Conservation (phyloP, 92 coral and sea anemone genomes). For the Porites evermanni region DNA sequence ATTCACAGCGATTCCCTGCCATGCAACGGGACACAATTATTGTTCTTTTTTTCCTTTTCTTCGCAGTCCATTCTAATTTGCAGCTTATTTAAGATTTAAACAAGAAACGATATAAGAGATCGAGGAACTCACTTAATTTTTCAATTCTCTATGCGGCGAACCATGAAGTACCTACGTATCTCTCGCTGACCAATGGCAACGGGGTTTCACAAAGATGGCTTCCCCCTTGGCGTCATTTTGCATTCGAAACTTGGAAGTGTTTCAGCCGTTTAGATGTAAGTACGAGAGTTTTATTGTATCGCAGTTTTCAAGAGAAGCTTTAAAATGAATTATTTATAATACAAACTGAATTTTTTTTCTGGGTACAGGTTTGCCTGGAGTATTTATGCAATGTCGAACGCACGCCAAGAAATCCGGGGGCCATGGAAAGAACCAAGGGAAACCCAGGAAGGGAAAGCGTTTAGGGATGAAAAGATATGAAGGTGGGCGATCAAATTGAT, state of each 20-base stretch:
- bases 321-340: not conserved
- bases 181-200: not conserved
- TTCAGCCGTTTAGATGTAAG: constrained; percentile 38
- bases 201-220: constrained; percentile 21
- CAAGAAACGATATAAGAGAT: not conserved
- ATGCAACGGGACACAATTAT: no score
- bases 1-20: not conserved
- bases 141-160: no score
- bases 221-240: constrained; percentile 21
- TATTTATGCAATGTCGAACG: constrained; percentile 26
- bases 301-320: not conserved
- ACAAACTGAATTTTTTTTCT: no score
- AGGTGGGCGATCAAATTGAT: constrained; percentile 52
- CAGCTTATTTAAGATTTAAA: not conserved
- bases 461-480: constrained; percentile 92
- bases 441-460: constrained; percentile 85
- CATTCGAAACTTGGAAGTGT: constrained; percentile 25
- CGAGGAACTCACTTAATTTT: no score
- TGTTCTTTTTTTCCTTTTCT: not conserved
- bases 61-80: not conserved
- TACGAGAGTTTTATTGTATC: not conserved
- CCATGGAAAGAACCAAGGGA: constrained; percentile 94
- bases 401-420: constrained; percentile 96
- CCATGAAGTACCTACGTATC: no score
- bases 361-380: constrained; percentile 4